Evolutionary conservation across 2,797 vertebrate species (phyloP), one percentile per base, ranked within the genome.

Genomic region (Acanthopagrus latus): DNA sequence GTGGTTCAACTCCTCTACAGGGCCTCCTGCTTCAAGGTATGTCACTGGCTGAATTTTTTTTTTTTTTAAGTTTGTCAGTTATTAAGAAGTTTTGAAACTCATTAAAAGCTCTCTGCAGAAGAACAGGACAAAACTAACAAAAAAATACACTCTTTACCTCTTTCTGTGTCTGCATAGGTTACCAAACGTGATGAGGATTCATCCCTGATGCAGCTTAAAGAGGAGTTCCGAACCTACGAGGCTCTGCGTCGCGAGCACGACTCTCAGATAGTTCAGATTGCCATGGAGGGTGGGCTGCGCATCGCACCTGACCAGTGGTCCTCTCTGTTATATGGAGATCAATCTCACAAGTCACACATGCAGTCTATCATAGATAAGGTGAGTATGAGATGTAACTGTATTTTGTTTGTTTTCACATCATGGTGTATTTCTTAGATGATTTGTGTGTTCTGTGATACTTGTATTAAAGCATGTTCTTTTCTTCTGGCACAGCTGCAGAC

Each of bases 271-370:
- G 98, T 99, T 73, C 98, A 99, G 67, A 99, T 99, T 54, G 98
- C 98, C 7, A 99, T 99, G 98, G 98, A 99, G 74, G 98, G 98
- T 2, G 98, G 98, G 18, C 93, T 99, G 79, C 97, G 98, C 58
- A 99, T 99, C 13, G 98, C 98, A n/a, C 98, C 98, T 0, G 98
- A 99, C 93, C 98, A 99, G 82, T 99, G 98, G 98, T 99, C 98
- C 77, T 99, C 98, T 1, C 92, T 99, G 65, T 92, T 99, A 0
- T 99, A 99, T 0, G 98, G 98, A 77, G 98, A 99, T 94, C 98
- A 99, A 82, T 97, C 98, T 68, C 98, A 99, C 91, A 99, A 99
- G 92, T 99, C 98, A 69, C 98, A 99, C 80, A 99, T 99, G 98
- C 98, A 99, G 93, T 99, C 98, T 57, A 99, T 99, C 85, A 99